Percentiles rank a stretch among this genome's conserved stretches.
Conservation (phyloP, 2,888 invertebrate species). For the Spilosoma lubricipeda region DNA sequence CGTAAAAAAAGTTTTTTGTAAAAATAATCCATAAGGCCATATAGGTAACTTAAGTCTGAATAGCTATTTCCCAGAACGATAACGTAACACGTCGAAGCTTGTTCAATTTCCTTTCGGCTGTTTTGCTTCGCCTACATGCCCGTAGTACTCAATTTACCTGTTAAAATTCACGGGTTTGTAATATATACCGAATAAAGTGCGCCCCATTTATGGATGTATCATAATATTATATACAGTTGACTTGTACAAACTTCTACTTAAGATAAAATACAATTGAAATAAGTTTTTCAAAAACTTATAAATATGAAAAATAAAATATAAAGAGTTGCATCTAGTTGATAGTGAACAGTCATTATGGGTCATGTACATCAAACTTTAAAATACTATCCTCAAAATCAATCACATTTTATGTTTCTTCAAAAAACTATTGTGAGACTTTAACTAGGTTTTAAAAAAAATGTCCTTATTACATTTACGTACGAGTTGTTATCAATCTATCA, state of each 20-base stretch:
- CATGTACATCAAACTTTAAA: not conserved
- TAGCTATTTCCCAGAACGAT: slow-evolving; percentile 5
- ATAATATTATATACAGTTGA: not conserved
- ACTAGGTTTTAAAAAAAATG: not conserved
- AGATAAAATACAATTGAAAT: no score
- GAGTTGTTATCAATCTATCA: no score
- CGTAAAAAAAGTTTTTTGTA: not conserved
- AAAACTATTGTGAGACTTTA: not conserved
- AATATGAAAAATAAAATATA: no score
- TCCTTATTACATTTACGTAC: not conserved
- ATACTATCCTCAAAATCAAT: not conserved
- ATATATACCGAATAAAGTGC: not conserved
- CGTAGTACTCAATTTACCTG: not conserved
- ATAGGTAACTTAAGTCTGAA: not conserved
- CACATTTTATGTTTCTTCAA: not conserved
- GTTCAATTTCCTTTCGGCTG: slow-evolving; percentile 41
- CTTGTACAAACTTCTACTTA: no score
- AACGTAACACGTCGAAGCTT: slow-evolving; percentile 13
- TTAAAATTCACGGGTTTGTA: not conserved
- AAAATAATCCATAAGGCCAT: not conserved
- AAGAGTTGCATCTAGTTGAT: not conserved
- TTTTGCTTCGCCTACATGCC: slow-evolving; percentile 13
- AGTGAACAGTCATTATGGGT: no score
- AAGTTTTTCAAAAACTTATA: no score
- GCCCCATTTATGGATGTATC: not conserved